Evolutionary conservation across 30 jellyfish, hydroid and myxozoan species (phyloP), one percentile per base, ranked within the genome.

Genomic region (Mastigias papua): DNA sequence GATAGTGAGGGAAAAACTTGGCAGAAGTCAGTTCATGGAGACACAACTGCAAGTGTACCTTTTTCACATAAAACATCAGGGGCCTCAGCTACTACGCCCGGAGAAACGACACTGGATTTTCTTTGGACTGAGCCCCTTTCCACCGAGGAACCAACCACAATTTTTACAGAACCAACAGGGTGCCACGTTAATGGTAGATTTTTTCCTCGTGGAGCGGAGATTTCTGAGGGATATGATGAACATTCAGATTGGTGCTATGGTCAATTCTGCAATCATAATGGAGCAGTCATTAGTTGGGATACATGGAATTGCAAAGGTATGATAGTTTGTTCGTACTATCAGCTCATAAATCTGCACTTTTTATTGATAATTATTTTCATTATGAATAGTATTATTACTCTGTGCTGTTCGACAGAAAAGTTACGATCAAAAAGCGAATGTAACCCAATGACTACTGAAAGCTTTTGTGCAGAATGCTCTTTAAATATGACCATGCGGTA

Each of bases 161-260:
- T 34, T 1, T 25, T 62, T 1, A 73, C 84, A 34, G 20, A 69
- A 11, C 78, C 79, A 48, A 29, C 19, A 19, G 92, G 92, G 34
- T 83, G 92, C 49, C 48, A 1, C 54, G 62, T 27, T 10, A 50
- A 66, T 16, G 91, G 82, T 60, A 80, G 64, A 54, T 80, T 62
- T 49, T 80, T 28, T 57, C 62, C 72, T 2, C 61, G 31, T 2
- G 91, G 91, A 20, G 26, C 82, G 1, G 74, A 80, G 61, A 80
- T 80, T 27, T 34, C 76, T 2, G 57, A 67, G 6, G 91, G 91
- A 0, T 80, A 80, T 66, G 91, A 80, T 32, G 82, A 80, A 42
- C 7, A 28, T 4, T 0, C 73, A 8, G 81, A 80, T 42, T 80
- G 91, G 91, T 80, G 91, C 34, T 80, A 63, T 66, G 91, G 91